Evolutionary conservation across 2,888 invertebrate species (phyloP), one percentile per base, ranked within the genome.

Genomic region (Schizaphis graminum): DNA sequence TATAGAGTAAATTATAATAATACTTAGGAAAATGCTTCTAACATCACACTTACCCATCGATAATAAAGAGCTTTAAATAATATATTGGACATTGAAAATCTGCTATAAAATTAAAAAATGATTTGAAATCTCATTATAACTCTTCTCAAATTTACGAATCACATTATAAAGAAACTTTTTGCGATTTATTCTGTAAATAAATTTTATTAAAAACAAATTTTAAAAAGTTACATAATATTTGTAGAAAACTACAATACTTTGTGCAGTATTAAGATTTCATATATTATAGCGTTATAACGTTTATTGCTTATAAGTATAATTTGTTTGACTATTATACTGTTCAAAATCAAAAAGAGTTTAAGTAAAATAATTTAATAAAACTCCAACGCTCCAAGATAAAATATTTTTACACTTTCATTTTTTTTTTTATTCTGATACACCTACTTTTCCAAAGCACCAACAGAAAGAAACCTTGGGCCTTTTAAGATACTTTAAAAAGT

Each of bases 311-410:
- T 35, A 35, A 67, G n/a, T n/a, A 67, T n/a, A n/a, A n/a, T 5
- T 67, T 67, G 13, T 35, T 67, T 0, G 7, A 67, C n/a, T 67
- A 7, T 67, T 67, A 35, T n/a, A 47, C 41, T 35, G 3, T 28
- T 67, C 49, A 49, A 91, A 91, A 41, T 91, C 77, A 53, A 84
- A 91, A 84, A 91, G 28, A 56, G 84, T 28, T 77, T 53, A 53
- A 41, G 28, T 56, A 49, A 35, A 77, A 49, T 91, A 84, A 85
- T 21, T 41, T 44, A 56, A 56, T 85, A 56, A 28, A 85, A 56
- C 41, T 53, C 13, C 10, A 49, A 53, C 26, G 53, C 49, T 41
- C 53, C 16, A 8, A 11, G 44, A 16, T 41, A 84, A 84, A 49
- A 77, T 67, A 44, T 53, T 91, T 85, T 85, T 84, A 21, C 28